phyloP scores from a whole-genome alignment of 2,888 invertebrate species.

The Fragum sueziense region DNA sequence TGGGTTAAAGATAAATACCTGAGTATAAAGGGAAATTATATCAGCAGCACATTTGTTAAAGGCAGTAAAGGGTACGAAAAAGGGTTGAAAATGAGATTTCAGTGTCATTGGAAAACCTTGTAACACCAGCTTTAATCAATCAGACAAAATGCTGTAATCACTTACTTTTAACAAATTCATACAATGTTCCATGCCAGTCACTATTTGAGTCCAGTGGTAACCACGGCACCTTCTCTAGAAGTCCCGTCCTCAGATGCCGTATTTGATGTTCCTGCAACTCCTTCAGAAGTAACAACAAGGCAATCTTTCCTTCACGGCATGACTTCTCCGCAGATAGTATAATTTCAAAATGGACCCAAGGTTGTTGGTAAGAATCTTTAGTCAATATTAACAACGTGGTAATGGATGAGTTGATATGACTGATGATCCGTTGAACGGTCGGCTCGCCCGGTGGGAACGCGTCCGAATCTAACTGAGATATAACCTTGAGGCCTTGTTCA shows the following conservation, averaged over 20 bases:
- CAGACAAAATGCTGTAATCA: neutral
- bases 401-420: constrained; percentile 10
- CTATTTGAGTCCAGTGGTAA: neutral
- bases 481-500: neutral
- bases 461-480: neutral
- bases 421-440: neutral
- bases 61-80: too few species aligned
- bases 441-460: constrained; percentile 2
- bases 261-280: constrained; percentile 18
- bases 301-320: constrained; percentile 23
- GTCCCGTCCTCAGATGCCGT: constrained; percentile 12
- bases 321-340: constrained; percentile 49
- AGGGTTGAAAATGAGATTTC: neutral
- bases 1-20: neutral
- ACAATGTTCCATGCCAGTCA: constrained; percentile 1
- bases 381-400: constrained; percentile 38
- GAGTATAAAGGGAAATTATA: neutral
- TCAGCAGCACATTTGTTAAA: too few species aligned
- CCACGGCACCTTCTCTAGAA: constrained; percentile 13
- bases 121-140: neutral
- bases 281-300: constrained; percentile 25
- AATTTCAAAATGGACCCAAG: constrained; percentile 46
- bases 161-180: constrained; percentile 13
- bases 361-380: constrained; percentile 29
- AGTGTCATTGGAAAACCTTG: neutral